Percentiles rank a stretch among this genome's conserved stretches.
Evolutionary conservation across 2,113 vertebrate genomes (phyloP).

Genomic region (Neotoma lepida): DNA sequence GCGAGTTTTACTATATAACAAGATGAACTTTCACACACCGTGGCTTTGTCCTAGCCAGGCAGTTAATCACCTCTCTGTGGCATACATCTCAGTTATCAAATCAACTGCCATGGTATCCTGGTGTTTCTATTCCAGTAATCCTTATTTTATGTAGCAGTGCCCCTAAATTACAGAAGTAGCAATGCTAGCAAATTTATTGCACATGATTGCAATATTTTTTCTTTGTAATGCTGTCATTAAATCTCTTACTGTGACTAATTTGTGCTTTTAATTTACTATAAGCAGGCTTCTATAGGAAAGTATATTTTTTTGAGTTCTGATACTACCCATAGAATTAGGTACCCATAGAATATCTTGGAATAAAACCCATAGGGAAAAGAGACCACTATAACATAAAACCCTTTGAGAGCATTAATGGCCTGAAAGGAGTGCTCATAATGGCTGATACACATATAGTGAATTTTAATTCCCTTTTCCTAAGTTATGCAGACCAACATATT

Average conservation of each 20-base stretch:
- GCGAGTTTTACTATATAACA: neutral
- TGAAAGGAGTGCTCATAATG: neutral
- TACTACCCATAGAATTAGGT: no score
- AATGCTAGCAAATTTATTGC: neutral
- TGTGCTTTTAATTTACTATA: neutral
- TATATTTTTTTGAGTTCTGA: neutral
- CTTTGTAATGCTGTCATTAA: neutral
- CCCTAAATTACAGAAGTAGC: neutral
- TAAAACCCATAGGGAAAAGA: neutral
- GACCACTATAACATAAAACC: neutral
- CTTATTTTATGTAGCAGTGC: neutral
- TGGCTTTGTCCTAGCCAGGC: neutral
- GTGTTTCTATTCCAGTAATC: neutral
- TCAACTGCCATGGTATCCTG: neutral
- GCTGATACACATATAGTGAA: neutral
- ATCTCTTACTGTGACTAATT: neutral
- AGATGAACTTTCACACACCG: no score
- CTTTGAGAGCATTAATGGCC: neutral
- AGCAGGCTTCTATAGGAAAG: no score
- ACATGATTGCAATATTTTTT: neutral
- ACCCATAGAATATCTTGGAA: neutral
- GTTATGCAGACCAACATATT: neutral
- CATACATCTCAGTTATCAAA: neutral
- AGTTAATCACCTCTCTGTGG: neutral
- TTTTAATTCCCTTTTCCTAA: neutral